Percentiles rank a stretch among this genome's conserved stretches.
phyloP scores from a whole-genome alignment of 1,140 invertebrate genomes.

The Druon quercuslanigerum region DNA sequence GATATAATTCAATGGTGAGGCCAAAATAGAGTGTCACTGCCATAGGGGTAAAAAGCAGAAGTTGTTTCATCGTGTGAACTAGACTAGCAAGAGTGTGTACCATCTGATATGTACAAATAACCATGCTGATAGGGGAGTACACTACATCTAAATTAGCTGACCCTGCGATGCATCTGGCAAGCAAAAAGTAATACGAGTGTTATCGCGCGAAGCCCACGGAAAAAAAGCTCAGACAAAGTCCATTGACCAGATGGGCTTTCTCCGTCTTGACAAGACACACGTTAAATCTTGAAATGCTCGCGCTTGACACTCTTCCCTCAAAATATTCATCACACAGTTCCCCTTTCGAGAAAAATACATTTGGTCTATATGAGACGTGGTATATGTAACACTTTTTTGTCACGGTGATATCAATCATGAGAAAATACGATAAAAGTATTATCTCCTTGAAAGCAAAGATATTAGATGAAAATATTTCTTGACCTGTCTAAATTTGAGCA shows the following conservation, averaged over 20 bases:
- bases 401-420: background rate
- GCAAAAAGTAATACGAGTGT: slow-evolving; percentile 48
- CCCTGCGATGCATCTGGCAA: slow-evolving; percentile 58
- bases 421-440: background rate
- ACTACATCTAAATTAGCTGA: slow-evolving; percentile 51
- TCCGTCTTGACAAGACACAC: slow-evolving; percentile 28
- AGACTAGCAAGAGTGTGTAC: slow-evolving; percentile 7
- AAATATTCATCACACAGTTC: slow-evolving; percentile 27
- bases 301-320: slow-evolving; percentile 6
- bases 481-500: too few species aligned
- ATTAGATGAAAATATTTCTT: too few species aligned
- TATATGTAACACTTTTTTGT: background rate
- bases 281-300: slow-evolving; percentile 20
- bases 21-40: background rate
- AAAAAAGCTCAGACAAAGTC: slow-evolving; percentile 58
- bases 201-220: slow-evolving; percentile 46
- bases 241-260: slow-evolving; percentile 64
- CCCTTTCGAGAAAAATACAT: slow-evolving; percentile 11
- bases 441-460: too few species aligned
- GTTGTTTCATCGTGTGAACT: slow-evolving; percentile 40
- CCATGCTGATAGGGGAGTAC: slow-evolving; percentile 34
- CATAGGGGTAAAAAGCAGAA: slow-evolving; percentile 7
- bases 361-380: slow-evolving; percentile 15
- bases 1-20: background rate
- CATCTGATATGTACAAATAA: slow-evolving; percentile 43